phyloP scores from a whole-genome alignment of 1,140 invertebrate species.

The Glomeris maerens region DNA sequence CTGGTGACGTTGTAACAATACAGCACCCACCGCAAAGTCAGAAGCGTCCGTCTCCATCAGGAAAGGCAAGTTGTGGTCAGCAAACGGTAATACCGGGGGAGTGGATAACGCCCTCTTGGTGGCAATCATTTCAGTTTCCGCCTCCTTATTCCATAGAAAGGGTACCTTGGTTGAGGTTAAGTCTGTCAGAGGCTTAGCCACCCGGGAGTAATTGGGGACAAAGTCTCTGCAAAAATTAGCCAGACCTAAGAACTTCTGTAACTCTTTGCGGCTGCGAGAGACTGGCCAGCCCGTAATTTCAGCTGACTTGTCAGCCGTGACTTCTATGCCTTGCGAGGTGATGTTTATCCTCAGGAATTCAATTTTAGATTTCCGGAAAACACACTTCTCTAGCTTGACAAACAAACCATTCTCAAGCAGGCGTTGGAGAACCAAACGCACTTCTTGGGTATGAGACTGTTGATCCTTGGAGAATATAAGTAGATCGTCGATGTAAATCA shows the following conservation, averaged over 20 bases:
- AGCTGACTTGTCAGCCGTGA: conserved; percentile 4
- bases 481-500: not conserved
- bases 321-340: not conserved
- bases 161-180: not conserved
- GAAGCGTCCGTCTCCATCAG: not conserved
- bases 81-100: not conserved
- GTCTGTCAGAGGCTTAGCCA: conserved; percentile 15
- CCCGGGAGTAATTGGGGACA: conserved; percentile 20
- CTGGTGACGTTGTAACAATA: not conserved
- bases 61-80: not conserved
- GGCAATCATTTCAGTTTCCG: not conserved
- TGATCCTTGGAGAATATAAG: conserved; percentile 6
- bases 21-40: not conserved
- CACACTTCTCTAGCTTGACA: conserved; percentile 11
- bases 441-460: not conserved
- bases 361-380: not conserved
- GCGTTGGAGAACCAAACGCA: conserved; percentile 1
- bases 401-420: conserved; percentile 1
- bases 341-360: conserved; percentile 9
- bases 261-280: conserved; percentile 14
- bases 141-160: not conserved
- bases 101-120: not conserved
- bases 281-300: conserved; percentile 2
- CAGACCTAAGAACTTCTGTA: conserved; percentile 25
- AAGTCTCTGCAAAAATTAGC: conserved; percentile 27